Base-by-base conservation (phyloP, 2,113 vertebrate species). In the Chinchilla lanigera region DNA sequence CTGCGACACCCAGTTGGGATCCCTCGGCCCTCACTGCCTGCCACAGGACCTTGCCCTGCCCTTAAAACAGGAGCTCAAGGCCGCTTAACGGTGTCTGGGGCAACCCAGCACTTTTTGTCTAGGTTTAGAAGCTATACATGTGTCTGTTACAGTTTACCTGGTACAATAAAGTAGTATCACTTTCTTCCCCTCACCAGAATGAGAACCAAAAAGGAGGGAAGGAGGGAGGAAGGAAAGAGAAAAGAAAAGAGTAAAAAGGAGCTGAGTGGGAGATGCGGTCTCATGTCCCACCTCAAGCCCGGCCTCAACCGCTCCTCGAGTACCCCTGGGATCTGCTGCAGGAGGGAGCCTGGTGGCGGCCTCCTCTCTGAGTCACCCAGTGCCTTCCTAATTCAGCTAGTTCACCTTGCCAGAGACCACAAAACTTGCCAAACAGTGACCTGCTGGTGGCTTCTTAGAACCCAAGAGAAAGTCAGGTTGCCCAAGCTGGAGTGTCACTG, bases 11-110 rank as follows among this genome's bases (percentile, higher is more conserved):
- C 0, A 0, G 11, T 67, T 28, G 63, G 69, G 35, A 24, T 35
- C 69, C 78, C 63, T 61, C 0, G 0, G 22, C 89, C 77, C 44
- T 50, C 17, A 7, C 7, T 30, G 24, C 80, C 58, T 54, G 47
- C n/a, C 7, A 80, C 35, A 82, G 78, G 80, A 44, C 41, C 77
- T 86, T 35, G 30, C 83, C 50, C 0, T 26, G 14, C 63, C 26
- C 61, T 50, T 17, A 33, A 94, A 87, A 54, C 20, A 4, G 6
- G 71, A 92, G 69, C 75, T 41, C 33, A 56, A n/a, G 13, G 67
- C 41, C 0, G 30, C 41, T n/a, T 35, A 44, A 7, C 5, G 0
- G 2, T 54, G n/a, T 41, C 56, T 86, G 38, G 1, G 24, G 22
- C 17, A 6, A 61, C 16, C 47, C 19, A 30, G 22, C 0, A 7